A percentile compares a stretch with the other conserved stretches of the same genome.
phyloP scores from a whole-genome alignment of 2,113 vertebrate genomes.

The Echinops telfairi region DNA sequence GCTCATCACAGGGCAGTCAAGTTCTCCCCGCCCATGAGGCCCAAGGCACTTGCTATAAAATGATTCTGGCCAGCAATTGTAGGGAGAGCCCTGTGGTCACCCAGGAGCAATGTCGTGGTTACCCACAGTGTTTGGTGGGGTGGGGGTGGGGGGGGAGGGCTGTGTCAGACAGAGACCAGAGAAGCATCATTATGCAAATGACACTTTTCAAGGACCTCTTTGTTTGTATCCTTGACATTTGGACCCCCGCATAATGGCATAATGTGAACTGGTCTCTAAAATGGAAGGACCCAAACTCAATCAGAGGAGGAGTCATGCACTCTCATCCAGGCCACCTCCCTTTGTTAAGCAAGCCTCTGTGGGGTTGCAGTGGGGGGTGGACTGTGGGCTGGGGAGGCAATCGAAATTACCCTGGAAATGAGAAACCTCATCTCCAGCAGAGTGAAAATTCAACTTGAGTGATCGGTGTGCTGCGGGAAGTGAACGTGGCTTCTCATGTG shows the following conservation, averaged over 20 bases:
- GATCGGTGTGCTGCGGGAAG: too few relatives aligned
- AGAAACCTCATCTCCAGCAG: background rate
- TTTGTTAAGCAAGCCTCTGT: background rate
- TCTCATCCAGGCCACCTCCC: background rate
- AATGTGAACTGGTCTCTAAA: background rate
- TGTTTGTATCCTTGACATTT: background rate
- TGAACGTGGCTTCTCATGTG: accelerated
- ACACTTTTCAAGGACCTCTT: constrained; percentile 29
- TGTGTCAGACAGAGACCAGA: background rate
- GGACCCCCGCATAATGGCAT: background rate
- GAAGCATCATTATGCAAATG: background rate
- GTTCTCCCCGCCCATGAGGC: background rate
- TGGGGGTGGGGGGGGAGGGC: too few relatives aligned
- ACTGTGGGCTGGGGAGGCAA: background rate
- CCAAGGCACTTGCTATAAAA: background rate
- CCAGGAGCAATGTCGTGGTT: background rate
- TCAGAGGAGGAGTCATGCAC: accelerated
- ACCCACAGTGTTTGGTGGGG: background rate
- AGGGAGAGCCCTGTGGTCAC: background rate
- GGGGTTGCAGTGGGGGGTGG: accelerated
- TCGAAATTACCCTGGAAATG: accelerated
- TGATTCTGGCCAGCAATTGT: background rate
- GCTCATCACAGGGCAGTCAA: background rate
- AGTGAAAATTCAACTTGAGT: too few relatives aligned
- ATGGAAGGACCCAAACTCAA: background rate